A percentile compares a stretch with the other conserved stretches of the same genome.
Conservation (phyloP, 2,888 invertebrate genomes). For the Limnephilus lunatus region DNA sequence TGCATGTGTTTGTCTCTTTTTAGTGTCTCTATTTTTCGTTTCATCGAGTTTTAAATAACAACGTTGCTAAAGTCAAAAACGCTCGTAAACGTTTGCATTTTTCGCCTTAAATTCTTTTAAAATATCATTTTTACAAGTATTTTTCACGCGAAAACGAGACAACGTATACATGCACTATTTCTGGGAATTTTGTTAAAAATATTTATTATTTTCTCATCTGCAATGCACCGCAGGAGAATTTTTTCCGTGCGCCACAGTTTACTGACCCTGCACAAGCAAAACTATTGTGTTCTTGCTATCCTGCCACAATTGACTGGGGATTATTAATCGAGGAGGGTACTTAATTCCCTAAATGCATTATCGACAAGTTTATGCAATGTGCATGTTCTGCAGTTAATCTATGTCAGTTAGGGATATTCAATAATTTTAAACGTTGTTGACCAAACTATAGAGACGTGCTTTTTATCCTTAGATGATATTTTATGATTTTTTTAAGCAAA, state of each 20-base stretch:
- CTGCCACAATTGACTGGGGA: not conserved
- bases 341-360: not conserved
- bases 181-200: not conserved
- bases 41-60: too few species aligned
- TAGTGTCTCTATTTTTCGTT: too few species aligned
- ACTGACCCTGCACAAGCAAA: too few species aligned
- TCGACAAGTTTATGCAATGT: not conserved
- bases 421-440: not conserved
- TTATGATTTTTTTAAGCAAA: too few species aligned
- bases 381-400: not conserved
- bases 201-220: not conserved
- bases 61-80: too few species aligned
- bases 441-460: not conserved
- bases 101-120: not conserved
- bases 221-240: not conserved
- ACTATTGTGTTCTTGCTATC: too few species aligned
- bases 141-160: not conserved
- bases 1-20: too few species aligned
- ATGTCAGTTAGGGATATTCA: not conserved
- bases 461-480: not conserved
- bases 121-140: not conserved
- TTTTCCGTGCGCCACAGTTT: not conserved
- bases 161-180: not conserved
- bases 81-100: too few species aligned
- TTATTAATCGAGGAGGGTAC: not conserved